Evolutionary conservation across 2,888 invertebrate genomes (phyloP).

Genomic region (Blastobasis adustella): DNA sequence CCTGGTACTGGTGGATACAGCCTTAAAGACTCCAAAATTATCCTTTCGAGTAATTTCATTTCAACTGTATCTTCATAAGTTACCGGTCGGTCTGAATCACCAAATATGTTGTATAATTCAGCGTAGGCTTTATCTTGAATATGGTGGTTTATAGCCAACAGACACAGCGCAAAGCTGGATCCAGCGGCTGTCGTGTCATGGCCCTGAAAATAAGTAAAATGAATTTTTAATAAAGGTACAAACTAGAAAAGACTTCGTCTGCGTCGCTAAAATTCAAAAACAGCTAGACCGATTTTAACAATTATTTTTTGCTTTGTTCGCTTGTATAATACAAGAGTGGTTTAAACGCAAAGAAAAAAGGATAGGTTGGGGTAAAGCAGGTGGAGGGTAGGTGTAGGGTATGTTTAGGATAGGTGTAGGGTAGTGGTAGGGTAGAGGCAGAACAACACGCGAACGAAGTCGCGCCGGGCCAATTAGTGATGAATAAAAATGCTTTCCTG

Average conservation of each 20-base stretch:
- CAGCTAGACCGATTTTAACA: background rate
- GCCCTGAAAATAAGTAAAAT: slow-evolving; percentile 31
- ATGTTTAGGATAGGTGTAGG: no score
- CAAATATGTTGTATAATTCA: slow-evolving; percentile 84
- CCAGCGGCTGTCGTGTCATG: slow-evolving; percentile 79
- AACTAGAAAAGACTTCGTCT: no score
- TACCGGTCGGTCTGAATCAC: slow-evolving; percentile 83
- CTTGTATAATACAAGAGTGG: background rate
- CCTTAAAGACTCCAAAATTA: slow-evolving; percentile 84
- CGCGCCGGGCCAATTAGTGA: no score
- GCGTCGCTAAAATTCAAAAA: no score
- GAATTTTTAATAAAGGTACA: no score
- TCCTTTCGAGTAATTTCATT: slow-evolving; percentile 88
- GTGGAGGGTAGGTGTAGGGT: no score
- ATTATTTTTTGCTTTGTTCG: no score
- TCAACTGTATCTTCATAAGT: slow-evolving; percentile 85
- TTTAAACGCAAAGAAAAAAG: background rate
- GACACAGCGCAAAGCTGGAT: slow-evolving; percentile 88
- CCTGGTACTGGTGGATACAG: slow-evolving; percentile 88
- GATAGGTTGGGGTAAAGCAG: no score
- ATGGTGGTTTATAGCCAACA: slow-evolving; percentile 86
- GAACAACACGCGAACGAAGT: no score
- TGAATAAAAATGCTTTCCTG: background rate
- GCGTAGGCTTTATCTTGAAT: slow-evolving; percentile 85
- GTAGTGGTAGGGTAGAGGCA: background rate